Base-by-base conservation (phyloP, 2,797 vertebrate species). In the Chrosomus eos region DNA sequence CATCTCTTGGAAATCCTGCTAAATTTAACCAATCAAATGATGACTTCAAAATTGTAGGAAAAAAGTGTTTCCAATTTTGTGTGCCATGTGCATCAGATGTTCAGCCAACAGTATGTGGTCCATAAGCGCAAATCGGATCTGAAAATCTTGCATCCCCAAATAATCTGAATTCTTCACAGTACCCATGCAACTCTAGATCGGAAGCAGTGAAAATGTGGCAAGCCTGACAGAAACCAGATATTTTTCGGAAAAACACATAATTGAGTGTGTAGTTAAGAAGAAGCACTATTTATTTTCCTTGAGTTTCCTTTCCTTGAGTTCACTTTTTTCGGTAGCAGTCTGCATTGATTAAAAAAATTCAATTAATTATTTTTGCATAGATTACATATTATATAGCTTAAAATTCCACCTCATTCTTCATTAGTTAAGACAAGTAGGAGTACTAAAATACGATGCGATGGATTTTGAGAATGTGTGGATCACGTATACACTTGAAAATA, bases 351-450 rank as follows among this genome's bases (percentile, higher is more conserved):
- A 7, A 51, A 51, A 51, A 51, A 51, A 51, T 4, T 3, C 3
- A 3, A 51, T 28, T 16, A 6, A 19, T 28, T 16, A 14, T 64
- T 7, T 14, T 62, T 62, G 5, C 13, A 76, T 67, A 45, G 4
- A 58, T 38, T 43, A n/a, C 11, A 43, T 18, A 26, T 55, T 72
- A 26, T 36, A 53, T 28, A 21, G 28, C 13, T 72, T 72, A 77
- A 28, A 10, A 19, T 55, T 58, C 53, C 67, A 36, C 62, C 43
- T 31, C 43, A 70, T 62, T 73, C 43, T 51, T 80, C 51, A 64
- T 87, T 84, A 87, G 40, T 51, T 75, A 70, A 81, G 82, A 80
- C 77, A 60, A 75, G 68, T 14, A 70, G 62, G 78, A 84, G 76
- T 83, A 84, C 33, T 80, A 23, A 16, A 26, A 43, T 51, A 38